Conservation (phyloP, 2,888 invertebrate genomes). For the Acanthacorydalis orientalis region DNA sequence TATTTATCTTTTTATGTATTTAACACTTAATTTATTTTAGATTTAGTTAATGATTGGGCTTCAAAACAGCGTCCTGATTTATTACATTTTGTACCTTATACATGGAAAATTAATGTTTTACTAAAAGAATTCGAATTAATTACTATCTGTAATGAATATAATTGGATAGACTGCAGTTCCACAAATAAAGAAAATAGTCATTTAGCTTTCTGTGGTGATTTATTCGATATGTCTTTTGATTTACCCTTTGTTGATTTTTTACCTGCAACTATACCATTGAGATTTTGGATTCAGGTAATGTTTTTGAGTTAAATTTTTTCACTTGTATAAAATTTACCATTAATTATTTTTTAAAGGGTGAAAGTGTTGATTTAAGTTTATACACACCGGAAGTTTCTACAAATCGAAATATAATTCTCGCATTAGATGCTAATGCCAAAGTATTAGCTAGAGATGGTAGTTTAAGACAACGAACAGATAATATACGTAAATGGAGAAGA, state of each 20-base stretch:
- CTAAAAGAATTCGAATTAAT: conserved; percentile 91
- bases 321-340: no score
- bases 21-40: conserved; percentile 25
- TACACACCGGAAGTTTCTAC: conserved; percentile 88
- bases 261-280: conserved; percentile 73
- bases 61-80: conserved; percentile 87
- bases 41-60: conserved; percentile 93
- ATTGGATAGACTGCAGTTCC: conserved; percentile 97
- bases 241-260: conserved; percentile 89
- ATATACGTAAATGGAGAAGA: conserved; percentile 59
- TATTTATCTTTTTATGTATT: conserved; percentile 5
- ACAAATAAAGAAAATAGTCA: conserved; percentile 91
- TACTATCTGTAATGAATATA: conserved; percentile 86
- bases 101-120: conserved; percentile 81
- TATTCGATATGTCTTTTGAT: conserved; percentile 83
- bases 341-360: conserved; percentile 38
- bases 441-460: conserved; percentile 62
- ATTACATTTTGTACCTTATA: conserved; percentile 89
- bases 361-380: conserved; percentile 78
- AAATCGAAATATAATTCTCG: conserved; percentile 61
- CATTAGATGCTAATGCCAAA: conserved; percentile 78
- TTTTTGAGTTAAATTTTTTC: conserved; percentile 1
- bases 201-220: conserved; percentile 84
- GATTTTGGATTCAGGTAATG: conserved; percentile 73
- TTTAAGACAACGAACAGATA: conserved; percentile 33